Conservation (phyloP, 2,797 vertebrate genomes). For the Sebastes variabilis region DNA sequence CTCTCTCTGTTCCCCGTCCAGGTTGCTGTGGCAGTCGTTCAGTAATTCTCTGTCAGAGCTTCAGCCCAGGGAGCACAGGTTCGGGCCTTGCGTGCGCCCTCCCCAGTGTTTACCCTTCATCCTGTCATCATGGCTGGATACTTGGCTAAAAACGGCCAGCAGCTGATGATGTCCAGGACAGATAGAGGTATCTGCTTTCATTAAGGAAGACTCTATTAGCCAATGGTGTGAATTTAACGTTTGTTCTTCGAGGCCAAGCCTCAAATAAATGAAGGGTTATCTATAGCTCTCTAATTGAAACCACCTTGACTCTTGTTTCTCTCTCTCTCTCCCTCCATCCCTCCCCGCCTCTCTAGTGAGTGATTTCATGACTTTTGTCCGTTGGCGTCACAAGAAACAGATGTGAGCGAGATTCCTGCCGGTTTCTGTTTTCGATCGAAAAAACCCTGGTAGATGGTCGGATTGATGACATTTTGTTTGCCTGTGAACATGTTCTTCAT, state of each 20-base stretch:
- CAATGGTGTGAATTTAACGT: conserved; percentile 79
- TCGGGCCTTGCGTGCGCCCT: conserved; percentile 68
- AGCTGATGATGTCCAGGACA: conserved; percentile 74
- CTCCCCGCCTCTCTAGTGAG: conserved; percentile 57
- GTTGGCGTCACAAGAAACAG: conserved; percentile 80
- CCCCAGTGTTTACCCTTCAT: conserved; percentile 71
- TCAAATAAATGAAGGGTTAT: conserved; percentile 79
- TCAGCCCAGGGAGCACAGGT: conserved; percentile 59
- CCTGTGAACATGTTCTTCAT: conserved; percentile 79
- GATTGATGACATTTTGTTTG: conserved; percentile 83
- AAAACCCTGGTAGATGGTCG: conserved; percentile 66
- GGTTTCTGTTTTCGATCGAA: conserved; percentile 76
- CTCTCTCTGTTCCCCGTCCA: conserved; percentile 70
- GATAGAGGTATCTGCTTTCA: conserved; percentile 77
- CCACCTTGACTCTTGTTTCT: conserved; percentile 71
- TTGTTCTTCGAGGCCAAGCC: conserved; percentile 66
- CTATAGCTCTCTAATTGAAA: conserved; percentile 82
- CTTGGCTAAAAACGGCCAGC: conserved; percentile 69
- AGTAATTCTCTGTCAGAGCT: conserved; percentile 64
- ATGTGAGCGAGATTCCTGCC: conserved; percentile 78
- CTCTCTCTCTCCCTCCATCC: conserved; percentile 41
- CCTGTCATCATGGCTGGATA: conserved; percentile 70
- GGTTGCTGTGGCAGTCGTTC: conserved; percentile 71
- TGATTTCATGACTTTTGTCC: conserved; percentile 84
- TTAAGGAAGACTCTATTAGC: conserved; percentile 72